Evolutionary conservation across 2,797 vertebrate species (phyloP).

Genomic region (Macrochelys suwanniensis): DNA sequence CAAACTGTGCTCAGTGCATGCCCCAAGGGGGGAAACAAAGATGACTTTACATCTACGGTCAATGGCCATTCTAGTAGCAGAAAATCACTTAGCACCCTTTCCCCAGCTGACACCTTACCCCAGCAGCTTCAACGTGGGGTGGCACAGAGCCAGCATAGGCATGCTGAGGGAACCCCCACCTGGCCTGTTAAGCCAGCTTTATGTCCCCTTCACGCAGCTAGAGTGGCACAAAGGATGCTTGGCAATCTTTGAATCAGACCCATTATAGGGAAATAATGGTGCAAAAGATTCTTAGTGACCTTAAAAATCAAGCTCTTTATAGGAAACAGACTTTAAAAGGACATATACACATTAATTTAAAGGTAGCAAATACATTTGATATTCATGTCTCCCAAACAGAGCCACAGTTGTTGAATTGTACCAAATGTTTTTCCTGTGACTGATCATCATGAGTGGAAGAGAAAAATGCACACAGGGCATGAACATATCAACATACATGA

Average conservation of each 20-base stretch:
- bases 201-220: neutral
- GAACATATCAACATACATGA: constrained; percentile 16
- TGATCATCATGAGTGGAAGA: neutral
- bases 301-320: neutral
- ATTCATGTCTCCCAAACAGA: neutral
- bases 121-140: neutral
- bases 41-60: neutral
- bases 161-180: neutral
- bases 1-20: neutral
- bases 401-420: neutral
- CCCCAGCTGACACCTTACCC: neutral
- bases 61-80: neutral
- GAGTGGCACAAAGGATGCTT: neutral
- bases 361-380: neutral
- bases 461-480: neutral
- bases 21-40: neutral
- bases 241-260: neutral
- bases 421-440: neutral
- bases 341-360: neutral
- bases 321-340: neutral
- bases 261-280: neutral
- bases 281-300: neutral
- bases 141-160: neutral
- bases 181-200: neutral
- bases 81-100: neutral